These are phyloP conservation scores for Sitta europaea DNA, from an alignment of 2,113 vertebrate genomes.

Conservation along the genomic window DNA sequence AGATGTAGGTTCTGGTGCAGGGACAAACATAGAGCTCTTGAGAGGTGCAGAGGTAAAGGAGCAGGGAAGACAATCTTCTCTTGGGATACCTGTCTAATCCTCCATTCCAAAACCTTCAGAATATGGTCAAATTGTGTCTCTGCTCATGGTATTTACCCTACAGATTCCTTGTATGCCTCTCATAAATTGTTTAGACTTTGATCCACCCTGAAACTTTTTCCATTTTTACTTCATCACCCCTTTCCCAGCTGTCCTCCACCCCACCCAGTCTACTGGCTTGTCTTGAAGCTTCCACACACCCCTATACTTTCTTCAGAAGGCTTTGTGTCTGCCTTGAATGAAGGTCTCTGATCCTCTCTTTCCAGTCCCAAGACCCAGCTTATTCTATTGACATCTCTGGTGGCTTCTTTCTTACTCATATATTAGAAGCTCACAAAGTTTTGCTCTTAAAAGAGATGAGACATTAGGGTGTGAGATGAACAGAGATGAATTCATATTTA, in stretches of 20 bases:
- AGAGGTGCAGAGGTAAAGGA: background rate
- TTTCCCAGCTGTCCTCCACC: background rate
- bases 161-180: background rate
- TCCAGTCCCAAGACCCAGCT: background rate
- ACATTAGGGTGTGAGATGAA: background rate
- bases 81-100: background rate
- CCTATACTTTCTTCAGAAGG: background rate
- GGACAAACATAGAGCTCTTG: background rate
- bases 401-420: background rate
- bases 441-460: background rate
- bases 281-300: background rate
- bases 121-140: background rate
- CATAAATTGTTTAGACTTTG: slow-evolving; percentile 14
- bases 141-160: background rate
- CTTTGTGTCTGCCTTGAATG: background rate
- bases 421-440: background rate
- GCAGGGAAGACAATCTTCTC: background rate
- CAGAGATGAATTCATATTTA: background rate
- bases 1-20: background rate
- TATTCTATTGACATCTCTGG: background rate
- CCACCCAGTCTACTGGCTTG: background rate
- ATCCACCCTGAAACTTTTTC: slow-evolving; percentile 17
- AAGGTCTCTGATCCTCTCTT: background rate
- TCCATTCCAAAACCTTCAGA: background rate
- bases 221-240: background rate